These are phyloP conservation scores for Drosophila melanosoma DNA, from an alignment of 2,888 invertebrate genomes.

Conservation along the genomic window DNA sequence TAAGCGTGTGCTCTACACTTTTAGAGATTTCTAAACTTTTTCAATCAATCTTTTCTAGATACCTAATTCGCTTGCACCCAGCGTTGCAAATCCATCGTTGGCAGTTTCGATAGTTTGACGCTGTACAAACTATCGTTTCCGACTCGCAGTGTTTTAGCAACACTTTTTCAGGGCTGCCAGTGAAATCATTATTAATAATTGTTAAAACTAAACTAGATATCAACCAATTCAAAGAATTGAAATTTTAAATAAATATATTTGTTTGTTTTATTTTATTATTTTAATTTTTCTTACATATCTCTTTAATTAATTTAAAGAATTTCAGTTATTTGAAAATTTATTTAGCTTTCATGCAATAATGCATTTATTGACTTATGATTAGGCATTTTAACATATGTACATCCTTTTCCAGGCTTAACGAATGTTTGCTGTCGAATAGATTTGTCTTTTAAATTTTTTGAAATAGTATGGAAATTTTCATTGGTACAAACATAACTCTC, in stretches of 20 bases:
- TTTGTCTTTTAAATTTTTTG: conserved; percentile 5
- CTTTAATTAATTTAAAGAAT: conserved; percentile 42
- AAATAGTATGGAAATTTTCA: conserved; percentile 13
- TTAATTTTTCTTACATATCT: neutral
- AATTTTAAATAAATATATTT: neutral
- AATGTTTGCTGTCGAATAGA: conserved; percentile 28
- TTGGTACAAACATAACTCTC: neutral
- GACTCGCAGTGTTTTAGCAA: neutral
- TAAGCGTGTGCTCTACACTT: conserved; percentile 36
- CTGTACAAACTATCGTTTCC: neutral
- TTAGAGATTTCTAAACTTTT: conserved; percentile 54
- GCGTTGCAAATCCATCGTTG: conserved; percentile 52
- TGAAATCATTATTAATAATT: neutral
- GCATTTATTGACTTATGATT: neutral
- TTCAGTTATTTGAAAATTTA: conserved; percentile 58
- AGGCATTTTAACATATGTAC: neutral
- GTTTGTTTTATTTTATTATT: conserved; percentile 6
- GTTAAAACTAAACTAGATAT: neutral
- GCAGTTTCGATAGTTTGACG: conserved; percentile 21
- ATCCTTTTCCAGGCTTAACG: conserved; percentile 1
- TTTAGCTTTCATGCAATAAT: conserved; percentile 29
- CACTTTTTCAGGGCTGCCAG: conserved; percentile 13
- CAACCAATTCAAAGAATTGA: too few species aligned
- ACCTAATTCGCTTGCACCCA: conserved; percentile 35
- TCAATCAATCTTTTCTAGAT: conserved; percentile 45